These are phyloP conservation scores for Ochropacha duplaris DNA, from an alignment of 2,888 invertebrate species.

Conservation along the genomic window DNA sequence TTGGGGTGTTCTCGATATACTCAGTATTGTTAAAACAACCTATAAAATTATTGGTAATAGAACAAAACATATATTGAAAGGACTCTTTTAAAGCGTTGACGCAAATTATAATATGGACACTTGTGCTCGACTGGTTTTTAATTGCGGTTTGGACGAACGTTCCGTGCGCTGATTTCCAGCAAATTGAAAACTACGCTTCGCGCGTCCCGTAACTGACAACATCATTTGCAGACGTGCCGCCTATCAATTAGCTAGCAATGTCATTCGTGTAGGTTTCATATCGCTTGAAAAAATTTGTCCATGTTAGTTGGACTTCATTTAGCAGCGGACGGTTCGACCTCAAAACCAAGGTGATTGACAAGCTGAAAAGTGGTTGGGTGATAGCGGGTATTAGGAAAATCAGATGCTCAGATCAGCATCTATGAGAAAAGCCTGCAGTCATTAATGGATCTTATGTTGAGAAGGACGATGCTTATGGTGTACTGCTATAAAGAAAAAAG, in stretches of 20 bases:
- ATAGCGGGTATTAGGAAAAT: too few relatives aligned
- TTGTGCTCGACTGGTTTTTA: conserved; percentile 59
- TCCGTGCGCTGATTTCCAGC: conserved; percentile 64
- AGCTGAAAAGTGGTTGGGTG: too few relatives aligned
- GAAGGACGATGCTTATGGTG: too few relatives aligned
- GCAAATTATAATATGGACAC: conserved; percentile 61
- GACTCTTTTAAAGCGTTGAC: conserved; percentile 52
- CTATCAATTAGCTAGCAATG: conserved; percentile 58
- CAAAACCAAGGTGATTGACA: too few relatives aligned
- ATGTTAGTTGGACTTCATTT: conserved; percentile 41
- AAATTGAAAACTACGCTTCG: conserved; percentile 65
- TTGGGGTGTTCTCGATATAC: too few relatives aligned
- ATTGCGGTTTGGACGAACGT: conserved; percentile 53
- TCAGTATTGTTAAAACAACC: too few relatives aligned
- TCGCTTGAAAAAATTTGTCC: conserved; percentile 37
- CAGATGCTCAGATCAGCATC: too few relatives aligned
- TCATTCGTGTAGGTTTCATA: neutral
- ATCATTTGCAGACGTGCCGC: conserved; percentile 50
- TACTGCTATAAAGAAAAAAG: neutral
- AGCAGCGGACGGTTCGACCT: conserved; percentile 5
- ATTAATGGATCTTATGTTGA: too few relatives aligned
- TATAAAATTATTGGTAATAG: neutral
- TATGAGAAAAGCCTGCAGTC: too few relatives aligned
- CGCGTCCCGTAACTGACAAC: conserved; percentile 46
- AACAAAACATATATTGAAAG: too few relatives aligned